phyloP scores from a whole-genome alignment of 2,888 invertebrate genomes.

The Steromphala cineraria region DNA sequence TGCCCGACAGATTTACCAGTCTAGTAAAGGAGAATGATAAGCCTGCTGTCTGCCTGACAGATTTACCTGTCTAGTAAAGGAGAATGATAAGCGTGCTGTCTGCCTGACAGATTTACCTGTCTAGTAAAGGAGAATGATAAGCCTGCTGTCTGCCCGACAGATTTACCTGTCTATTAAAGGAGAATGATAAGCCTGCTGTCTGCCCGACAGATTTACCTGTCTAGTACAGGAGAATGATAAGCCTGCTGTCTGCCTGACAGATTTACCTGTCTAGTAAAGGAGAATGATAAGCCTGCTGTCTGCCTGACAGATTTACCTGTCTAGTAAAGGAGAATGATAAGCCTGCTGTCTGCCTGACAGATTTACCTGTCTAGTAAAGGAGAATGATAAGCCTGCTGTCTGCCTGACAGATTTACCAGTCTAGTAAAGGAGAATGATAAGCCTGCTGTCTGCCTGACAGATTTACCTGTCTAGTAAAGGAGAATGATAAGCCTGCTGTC shows the following conservation, averaged over 20 bases:
- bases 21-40: too few relatives aligned
- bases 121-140: too few relatives aligned
- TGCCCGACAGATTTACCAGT: conserved; percentile 77
- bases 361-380: conserved; percentile 78
- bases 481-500: too few relatives aligned
- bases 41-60: neutral
- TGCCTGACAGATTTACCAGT: conserved; percentile 77
- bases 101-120: conserved; percentile 78
- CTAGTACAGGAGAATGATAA: too few relatives aligned
- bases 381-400: too few relatives aligned
- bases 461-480: conserved; percentile 78
- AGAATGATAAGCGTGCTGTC: too few relatives aligned
- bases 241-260: neutral
- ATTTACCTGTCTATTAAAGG: conserved; percentile 78
- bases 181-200: too few relatives aligned
- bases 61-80: conserved; percentile 78
- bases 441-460: neutral
- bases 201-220: conserved; percentile 78
- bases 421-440: too few relatives aligned
- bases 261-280: conserved; percentile 78
- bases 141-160: neutral
- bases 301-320: conserved; percentile 78
- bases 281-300: too few relatives aligned
- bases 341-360: neutral
- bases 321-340: too few relatives aligned